Evolutionary conservation across 2,113 vertebrate species (phyloP).

Genomic region (Circaetus cinerascens): DNA sequence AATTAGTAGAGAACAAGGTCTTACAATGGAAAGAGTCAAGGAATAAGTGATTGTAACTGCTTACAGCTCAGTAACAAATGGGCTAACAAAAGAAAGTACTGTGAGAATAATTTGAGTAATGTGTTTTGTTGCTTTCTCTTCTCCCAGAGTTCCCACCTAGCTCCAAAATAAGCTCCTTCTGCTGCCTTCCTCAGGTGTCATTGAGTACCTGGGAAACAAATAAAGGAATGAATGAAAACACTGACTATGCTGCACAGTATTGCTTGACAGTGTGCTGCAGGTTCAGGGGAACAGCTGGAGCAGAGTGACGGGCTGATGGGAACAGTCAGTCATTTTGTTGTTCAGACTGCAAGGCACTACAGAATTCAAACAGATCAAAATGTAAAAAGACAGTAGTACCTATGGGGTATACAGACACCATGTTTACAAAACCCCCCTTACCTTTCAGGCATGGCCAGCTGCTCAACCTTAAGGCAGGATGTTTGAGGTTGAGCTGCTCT

Average conservation of each 20-base stretch:
- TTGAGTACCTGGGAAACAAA: not conserved
- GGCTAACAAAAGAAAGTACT: not conserved
- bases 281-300: not conserved
- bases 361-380: slow-evolving; percentile 2
- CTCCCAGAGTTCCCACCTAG: not conserved
- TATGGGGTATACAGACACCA: not conserved
- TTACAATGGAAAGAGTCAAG: not conserved
- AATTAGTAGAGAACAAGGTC: slow-evolving; percentile 15
- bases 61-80: not conserved
- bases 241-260: not conserved
- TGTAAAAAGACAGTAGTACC: slow-evolving; percentile 2
- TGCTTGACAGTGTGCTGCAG: not conserved
- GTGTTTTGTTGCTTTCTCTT: not conserved
- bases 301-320: not conserved
- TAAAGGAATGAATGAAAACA: not conserved
- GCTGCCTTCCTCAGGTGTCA: not conserved
- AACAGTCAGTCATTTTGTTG: slow-evolving; percentile 8
- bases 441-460: not conserved
- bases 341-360: slow-evolving; percentile 1
- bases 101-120: not conserved
- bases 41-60: slow-evolving; percentile 2
- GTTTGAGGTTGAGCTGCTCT: not conserved
- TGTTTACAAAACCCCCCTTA: not conserved
- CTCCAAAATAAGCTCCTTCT: not conserved
- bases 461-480: not conserved